Conservation (phyloP, 2,888 invertebrate genomes). For the Cryptophagus acutangulus region DNA sequence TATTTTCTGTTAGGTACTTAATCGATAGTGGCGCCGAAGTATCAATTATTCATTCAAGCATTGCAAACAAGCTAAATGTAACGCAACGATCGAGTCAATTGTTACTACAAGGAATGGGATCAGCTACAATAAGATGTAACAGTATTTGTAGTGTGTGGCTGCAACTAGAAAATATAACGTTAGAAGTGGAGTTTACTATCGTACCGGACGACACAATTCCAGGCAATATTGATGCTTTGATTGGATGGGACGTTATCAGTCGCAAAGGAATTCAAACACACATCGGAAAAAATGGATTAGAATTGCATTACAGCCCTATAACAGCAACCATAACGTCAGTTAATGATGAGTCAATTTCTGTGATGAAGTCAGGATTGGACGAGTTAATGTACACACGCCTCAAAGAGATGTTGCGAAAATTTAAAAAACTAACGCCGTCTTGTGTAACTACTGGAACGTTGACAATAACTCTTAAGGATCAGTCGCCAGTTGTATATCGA, state of each 20-base stretch:
- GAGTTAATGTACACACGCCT: slow-evolving; percentile 6
- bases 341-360: not conserved
- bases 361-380: slow-evolving; percentile 10
- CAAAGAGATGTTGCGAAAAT: slow-evolving; percentile 6
- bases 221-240: too few relatives aligned
- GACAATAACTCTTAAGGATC: slow-evolving; percentile 7
- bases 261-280: not conserved
- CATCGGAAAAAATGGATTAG: slow-evolving; percentile 1
- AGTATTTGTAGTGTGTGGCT: not conserved
- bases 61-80: slow-evolving; percentile 6
- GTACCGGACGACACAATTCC: slow-evolving; percentile 4
- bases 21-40: slow-evolving; percentile 12
- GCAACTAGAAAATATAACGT: not conserved
- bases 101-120: not conserved
- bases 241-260: slow-evolving; percentile 7
- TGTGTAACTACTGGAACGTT: slow-evolving; percentile 9
- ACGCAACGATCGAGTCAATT: not conserved
- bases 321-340: slow-evolving; percentile 6
- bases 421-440: slow-evolving; percentile 10
- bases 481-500: slow-evolving; percentile 8
- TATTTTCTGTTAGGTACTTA: not conserved
- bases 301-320: not conserved
- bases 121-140: not conserved
- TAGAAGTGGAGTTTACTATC: slow-evolving; percentile 5
- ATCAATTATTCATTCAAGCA: slow-evolving; percentile 11